Base-by-base conservation (phyloP, 23 tunicate species). In the Halocynthia aurantium region DNA sequence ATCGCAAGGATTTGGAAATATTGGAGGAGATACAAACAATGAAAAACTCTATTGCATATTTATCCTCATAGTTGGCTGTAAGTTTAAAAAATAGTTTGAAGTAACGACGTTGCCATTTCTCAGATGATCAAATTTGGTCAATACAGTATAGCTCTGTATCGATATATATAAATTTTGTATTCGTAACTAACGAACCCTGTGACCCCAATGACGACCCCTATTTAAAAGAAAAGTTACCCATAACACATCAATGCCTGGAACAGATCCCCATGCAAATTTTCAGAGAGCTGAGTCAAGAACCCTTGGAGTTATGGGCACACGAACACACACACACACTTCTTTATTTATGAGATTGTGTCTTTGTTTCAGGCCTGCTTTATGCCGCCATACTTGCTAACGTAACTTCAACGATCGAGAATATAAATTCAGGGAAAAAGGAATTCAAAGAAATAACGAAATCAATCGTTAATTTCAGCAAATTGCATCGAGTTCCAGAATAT, bases 1-100 rank as follows among this genome's bases (percentile, higher is more conserved):
- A 52, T 89, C 96, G 51, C 89, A 80, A 40, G 96, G 96, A 7
- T 89, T 80, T 75, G 96, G 96, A 72, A 89, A 89, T 57, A 76
- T 84, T n/a, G 85, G 77, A 7, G 96, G 78, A 13, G 96, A 89
- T n/a, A 89, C 96, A 0, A 40, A 22, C 12, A 15, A 21, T 8
- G 96, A 89, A 71, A 72, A 79, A 58, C 70, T 84, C 22, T 89
- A 78, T 54, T 89, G 96, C 83, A 76, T 89, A 12, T 79, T 89
- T 52, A 84, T 89, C 15, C 72, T 89, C 51, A 10, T 84, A 20
- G 13, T 89, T n/a, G 96, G 96, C 75, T 84, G 96, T 89, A 20
- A 64, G 84, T 58, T 10, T 7, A 0, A 8, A 8, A 22, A 61
- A 55, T 19, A 19, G 22, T 11, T 10, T 19, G 19, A 17, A 19